These are phyloP conservation scores for Cheilosia grossa DNA, from an alignment of 2,888 invertebrate species.

Conservation along the genomic window DNA sequence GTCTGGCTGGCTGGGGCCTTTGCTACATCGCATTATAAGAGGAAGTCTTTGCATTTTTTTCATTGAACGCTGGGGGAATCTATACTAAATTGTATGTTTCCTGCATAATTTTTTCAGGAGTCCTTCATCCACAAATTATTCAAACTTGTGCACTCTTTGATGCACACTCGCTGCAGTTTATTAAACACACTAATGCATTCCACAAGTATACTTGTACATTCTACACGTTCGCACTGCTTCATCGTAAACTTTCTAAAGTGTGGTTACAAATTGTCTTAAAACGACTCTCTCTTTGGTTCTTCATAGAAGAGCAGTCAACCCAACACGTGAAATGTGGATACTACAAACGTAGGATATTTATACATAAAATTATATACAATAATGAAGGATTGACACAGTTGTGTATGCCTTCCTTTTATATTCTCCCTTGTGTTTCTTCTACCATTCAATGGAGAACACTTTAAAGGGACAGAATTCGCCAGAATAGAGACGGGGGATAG, in stretches of 20 bases:
- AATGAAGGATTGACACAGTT: constrained; percentile 2
- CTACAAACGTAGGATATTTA: not conserved
- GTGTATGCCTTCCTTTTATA: not conserved
- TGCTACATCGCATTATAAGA: too few relatives aligned
- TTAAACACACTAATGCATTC: constrained; percentile 25
- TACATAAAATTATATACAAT: not conserved
- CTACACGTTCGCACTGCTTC: not conserved
- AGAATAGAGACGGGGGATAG: not conserved
- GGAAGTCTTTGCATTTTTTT: too few relatives aligned
- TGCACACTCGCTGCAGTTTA: not conserved
- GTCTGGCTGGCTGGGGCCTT: too few relatives aligned
- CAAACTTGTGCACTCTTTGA: too few relatives aligned
- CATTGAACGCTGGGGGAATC: too few relatives aligned
- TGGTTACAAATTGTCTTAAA: constrained; percentile 6
- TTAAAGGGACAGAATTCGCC: constrained; percentile 19
- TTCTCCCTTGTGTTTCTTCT: not conserved
- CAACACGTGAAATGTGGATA: constrained; percentile 21
- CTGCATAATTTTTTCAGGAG: too few relatives aligned
- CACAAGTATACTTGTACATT: too few relatives aligned
- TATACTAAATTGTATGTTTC: too few relatives aligned
- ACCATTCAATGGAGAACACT: not conserved
- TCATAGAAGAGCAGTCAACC: not conserved
- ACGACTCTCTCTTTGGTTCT: not conserved
- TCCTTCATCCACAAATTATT: too few relatives aligned
- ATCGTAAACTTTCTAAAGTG: not conserved